Percentiles rank a stretch among this genome's conserved stretches.
These are phyloP conservation scores for Pluvialis apricaria DNA, from an alignment of 2,113 vertebrate species.

Conservation along the genomic window DNA sequence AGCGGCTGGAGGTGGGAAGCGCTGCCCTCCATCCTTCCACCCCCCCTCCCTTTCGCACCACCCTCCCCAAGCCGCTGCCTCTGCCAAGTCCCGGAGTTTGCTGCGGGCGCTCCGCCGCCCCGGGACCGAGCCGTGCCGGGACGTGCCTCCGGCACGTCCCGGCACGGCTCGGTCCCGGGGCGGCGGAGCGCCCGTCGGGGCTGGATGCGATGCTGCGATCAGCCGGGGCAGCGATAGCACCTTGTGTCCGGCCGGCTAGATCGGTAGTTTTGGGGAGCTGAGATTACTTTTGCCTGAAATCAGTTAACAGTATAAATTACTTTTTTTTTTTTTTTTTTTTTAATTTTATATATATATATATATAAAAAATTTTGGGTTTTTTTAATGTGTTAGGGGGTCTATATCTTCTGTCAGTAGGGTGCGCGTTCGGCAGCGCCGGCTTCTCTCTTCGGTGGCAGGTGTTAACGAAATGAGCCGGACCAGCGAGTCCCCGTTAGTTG, in stretches of 20 bases:
- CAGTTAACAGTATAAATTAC: not conserved
- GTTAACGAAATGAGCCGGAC: constrained; percentile 7
- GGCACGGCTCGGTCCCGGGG: not conserved
- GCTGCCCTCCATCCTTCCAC: too few relatives aligned
- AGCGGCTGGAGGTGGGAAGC: too few relatives aligned
- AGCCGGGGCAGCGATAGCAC: not conserved
- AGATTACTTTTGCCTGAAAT: not conserved
- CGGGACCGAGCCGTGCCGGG: too few relatives aligned
- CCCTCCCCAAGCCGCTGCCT: too few relatives aligned
- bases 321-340: not conserved
- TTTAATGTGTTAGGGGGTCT: not conserved
- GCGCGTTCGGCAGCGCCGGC: not conserved
- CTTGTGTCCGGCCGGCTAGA: not conserved
- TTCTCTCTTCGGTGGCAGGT: constrained; percentile 44
- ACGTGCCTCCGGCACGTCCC: not conserved
- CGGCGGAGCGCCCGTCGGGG: too few relatives aligned
- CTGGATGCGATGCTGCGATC: not conserved
- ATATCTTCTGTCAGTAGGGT: not conserved
- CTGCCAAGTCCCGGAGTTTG: too few relatives aligned
- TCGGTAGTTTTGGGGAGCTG: not conserved
- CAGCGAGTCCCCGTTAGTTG: not conserved
- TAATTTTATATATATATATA: too few relatives aligned
- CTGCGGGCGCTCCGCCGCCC: too few relatives aligned
- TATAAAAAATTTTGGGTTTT: too few relatives aligned
- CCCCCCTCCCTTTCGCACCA: too few relatives aligned